Evolutionary conservation across 2,113 vertebrate species (phyloP).

Genomic region (Sphyrna mokarran): DNA sequence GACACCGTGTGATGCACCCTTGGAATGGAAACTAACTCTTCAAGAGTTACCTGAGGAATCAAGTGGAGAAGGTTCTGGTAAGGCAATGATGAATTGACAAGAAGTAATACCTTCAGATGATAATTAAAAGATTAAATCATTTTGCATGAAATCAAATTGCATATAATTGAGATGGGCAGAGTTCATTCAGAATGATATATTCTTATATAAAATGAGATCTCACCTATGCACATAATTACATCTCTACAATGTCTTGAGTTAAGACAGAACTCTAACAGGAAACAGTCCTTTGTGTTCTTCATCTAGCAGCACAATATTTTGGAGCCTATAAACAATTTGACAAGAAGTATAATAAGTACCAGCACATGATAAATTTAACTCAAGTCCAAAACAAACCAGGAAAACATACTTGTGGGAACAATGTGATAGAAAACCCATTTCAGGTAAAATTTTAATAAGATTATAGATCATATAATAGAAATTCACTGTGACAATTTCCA

Average conservation of each 20-base stretch:
- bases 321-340: neutral
- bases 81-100: slow-evolving; percentile 41
- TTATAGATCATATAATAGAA: neutral
- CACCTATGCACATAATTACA: neutral
- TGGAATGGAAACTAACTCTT: slow-evolving; percentile 90
- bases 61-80: slow-evolving; percentile 89
- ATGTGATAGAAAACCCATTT: neutral
- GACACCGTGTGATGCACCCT: slow-evolving; percentile 88
- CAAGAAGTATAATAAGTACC: neutral
- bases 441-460: neutral
- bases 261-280: neutral
- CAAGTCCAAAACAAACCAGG: neutral
- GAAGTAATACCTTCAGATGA: neutral
- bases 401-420: neutral
- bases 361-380: neutral
- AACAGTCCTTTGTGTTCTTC: neutral
- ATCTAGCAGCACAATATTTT: neutral
- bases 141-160: neutral
- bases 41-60: slow-evolving; percentile 90
- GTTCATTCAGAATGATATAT: neutral
- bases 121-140: neutral
- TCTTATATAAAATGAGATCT: neutral
- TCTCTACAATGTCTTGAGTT: neutral
- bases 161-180: too few relatives aligned
- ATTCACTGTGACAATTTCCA: neutral